Percentiles rank a stretch among this genome's conserved stretches.
These are phyloP conservation scores for Craseonycteris thonglongyai DNA, from an alignment of 2,113 vertebrate genomes.

Conservation along the genomic window DNA sequence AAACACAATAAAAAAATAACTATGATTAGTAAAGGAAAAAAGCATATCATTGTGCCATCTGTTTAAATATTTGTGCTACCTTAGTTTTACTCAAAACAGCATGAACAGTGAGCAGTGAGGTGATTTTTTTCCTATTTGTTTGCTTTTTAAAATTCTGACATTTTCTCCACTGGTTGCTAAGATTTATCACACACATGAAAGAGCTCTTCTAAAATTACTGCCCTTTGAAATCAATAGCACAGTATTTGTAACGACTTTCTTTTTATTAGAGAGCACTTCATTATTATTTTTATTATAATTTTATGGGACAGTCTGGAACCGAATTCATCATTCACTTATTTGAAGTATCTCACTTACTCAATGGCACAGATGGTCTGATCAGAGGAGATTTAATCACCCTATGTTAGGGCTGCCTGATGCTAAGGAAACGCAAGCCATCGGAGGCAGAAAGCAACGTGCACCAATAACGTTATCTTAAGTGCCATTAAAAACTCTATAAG, in stretches of 20 bases:
- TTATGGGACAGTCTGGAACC: conserved; percentile 64
- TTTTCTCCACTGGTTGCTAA: conserved; percentile 66
- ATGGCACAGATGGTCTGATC: conserved; percentile 22
- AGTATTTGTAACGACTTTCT: conserved; percentile 73
- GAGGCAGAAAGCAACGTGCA: background rate
- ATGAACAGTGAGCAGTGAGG: conserved; percentile 34
- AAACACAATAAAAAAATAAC: conserved; percentile 79
- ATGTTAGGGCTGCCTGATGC: background rate
- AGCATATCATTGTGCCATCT: conserved; percentile 67
- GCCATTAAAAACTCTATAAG: background rate
- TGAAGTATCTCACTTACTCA: conserved; percentile 61
- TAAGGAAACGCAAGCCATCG: conserved; percentile 11
- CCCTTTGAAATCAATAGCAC: conserved; percentile 72
- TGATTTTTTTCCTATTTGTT: conserved; percentile 62
- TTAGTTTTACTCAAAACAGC: conserved; percentile 72
- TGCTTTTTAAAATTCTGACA: conserved; percentile 71
- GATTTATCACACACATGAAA: conserved; percentile 72
- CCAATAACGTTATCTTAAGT: background rate
- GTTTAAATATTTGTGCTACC: conserved; percentile 75
- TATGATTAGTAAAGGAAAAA: conserved; percentile 75
- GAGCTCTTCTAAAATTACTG: conserved; percentile 66
- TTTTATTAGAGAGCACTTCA: conserved; percentile 72
- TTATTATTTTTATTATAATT: conserved; percentile 76
- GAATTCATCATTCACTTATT: conserved; percentile 69
- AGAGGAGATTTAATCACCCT: conserved; percentile 47